Conservation (phyloP, 2,113 vertebrate genomes). For the Sinocyclocheilus anophthalmus region DNA sequence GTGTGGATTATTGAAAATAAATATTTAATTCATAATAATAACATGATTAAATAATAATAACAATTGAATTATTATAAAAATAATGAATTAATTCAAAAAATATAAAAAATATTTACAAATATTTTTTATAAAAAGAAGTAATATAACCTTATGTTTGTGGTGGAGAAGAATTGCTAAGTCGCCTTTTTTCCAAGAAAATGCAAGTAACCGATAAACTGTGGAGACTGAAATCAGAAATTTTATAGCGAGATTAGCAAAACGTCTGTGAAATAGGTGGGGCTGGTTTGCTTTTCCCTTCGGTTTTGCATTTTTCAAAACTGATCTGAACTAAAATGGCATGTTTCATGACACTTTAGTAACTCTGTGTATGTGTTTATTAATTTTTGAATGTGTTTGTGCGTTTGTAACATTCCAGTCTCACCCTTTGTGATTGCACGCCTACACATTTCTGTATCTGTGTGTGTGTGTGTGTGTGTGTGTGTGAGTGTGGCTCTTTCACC, state of each 20-base stretch:
- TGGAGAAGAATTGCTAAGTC: background rate
- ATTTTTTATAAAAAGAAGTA: background rate
- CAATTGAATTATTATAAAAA: background rate
- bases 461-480: conserved; percentile 25
- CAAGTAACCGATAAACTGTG: background rate
- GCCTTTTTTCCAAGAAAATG: background rate
- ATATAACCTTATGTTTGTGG: background rate
- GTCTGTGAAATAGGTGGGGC: background rate
- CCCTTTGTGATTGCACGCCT: conserved; percentile 37
- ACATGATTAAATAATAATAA: background rate
- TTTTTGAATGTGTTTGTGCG: conserved; percentile 33
- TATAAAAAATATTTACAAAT: background rate
- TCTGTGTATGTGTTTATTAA: background rate
- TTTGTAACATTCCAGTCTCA: conserved; percentile 33
- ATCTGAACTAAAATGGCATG: background rate
- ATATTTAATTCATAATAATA: background rate
- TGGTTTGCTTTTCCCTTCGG: background rate
- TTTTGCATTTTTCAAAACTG: background rate
- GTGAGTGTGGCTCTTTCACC: conserved; percentile 63
- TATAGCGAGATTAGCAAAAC: background rate
- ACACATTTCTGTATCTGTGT: conserved; percentile 34
- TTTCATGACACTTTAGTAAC: conserved; percentile 33
- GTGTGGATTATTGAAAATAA: background rate
- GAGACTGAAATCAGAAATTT: background rate
- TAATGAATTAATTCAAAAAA: background rate